Percentiles rank a stretch among this genome's conserved stretches.
Evolutionary conservation across 1,140 invertebrate species (phyloP).

Genomic region (Cydia pomonella): DNA sequence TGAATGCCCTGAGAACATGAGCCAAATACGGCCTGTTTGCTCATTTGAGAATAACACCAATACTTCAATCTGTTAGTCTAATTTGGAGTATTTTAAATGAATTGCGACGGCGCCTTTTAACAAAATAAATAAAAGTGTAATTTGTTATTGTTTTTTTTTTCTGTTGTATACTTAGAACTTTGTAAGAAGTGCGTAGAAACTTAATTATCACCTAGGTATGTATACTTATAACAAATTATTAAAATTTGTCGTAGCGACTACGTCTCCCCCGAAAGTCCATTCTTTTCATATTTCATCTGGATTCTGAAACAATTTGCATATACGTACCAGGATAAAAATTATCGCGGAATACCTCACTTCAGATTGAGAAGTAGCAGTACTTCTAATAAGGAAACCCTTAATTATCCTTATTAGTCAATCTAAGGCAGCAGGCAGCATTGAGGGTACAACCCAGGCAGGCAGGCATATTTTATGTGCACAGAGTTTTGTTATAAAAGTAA

Average conservation of each 20-base stretch:
- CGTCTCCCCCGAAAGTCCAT: too few relatives aligned
- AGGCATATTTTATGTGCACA: neutral
- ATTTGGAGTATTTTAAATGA: neutral
- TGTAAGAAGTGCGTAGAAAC: neutral
- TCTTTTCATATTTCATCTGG: too few relatives aligned
- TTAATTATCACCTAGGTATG: neutral
- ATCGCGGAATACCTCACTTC: too few relatives aligned
- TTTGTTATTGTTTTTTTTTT: neutral
- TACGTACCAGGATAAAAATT: neutral
- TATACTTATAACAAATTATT: too few relatives aligned
- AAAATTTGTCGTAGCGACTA: too few relatives aligned
- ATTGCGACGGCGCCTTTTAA: neutral
- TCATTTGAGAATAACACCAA: constrained; percentile 12
- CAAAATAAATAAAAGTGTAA: neutral
- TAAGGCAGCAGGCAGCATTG: too few relatives aligned
- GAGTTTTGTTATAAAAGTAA: neutral
- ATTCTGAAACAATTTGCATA: too few relatives aligned
- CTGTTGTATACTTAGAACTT: neutral
- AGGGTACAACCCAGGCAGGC: too few relatives aligned
- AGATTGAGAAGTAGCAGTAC: too few relatives aligned
- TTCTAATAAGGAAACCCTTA: too few relatives aligned
- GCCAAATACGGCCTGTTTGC: neutral
- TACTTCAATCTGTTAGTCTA: constrained; percentile 19
- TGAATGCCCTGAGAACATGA: neutral
- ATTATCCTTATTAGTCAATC: too few relatives aligned